phyloP scores from a whole-genome alignment of 2,888 invertebrate genomes.

The Xestia xanthographa region DNA sequence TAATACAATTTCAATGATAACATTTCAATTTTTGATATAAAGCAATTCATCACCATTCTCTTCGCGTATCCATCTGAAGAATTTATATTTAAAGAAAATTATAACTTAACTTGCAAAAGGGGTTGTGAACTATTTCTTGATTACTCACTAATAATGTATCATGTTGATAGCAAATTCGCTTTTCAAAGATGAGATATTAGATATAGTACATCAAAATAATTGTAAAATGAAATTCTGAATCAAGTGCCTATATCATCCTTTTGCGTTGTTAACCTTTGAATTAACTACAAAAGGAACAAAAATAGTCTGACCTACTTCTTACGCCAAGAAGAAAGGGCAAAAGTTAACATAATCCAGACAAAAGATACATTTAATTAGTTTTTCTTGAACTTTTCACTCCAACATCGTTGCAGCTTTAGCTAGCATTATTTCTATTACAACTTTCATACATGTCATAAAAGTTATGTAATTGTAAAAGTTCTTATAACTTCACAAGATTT shows the following conservation, averaged over 20 bases:
- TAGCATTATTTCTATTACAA: neutral
- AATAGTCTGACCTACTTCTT: constrained; percentile 9
- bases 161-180: neutral
- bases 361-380: neutral
- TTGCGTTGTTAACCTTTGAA: no score
- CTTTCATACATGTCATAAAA: constrained; percentile 1
- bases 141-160: neutral
- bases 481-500: constrained; percentile 1
- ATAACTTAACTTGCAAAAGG: neutral
- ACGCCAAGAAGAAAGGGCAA: neutral
- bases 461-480: constrained; percentile 29
- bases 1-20: no score
- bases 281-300: neutral
- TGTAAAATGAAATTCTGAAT: neutral
- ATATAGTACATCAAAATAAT: neutral
- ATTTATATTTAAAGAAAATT: neutral
- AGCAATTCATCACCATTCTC: neutral
- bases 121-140: neutral
- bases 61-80: neutral
- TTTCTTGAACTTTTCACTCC: neutral
- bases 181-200: neutral
- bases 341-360: neutral
- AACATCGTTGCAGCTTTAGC: neutral
- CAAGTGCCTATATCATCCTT: neutral
- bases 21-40: no score